Evolutionary conservation across 1,140 invertebrate genomes (phyloP).

Genomic region (Alviniconcha marisindica): DNA sequence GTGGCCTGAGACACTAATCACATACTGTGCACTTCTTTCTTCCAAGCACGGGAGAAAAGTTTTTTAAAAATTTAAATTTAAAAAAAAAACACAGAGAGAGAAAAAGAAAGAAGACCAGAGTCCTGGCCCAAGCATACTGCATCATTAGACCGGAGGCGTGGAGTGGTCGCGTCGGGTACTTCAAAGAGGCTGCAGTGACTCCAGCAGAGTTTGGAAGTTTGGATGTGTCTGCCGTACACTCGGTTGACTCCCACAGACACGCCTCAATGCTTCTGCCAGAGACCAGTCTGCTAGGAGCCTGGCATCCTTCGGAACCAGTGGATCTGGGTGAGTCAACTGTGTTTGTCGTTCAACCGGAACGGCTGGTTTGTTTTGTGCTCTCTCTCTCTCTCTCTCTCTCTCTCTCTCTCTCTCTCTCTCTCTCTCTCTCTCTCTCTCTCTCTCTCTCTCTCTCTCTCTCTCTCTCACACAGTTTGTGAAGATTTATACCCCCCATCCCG

Average conservation of each 20-base stretch:
- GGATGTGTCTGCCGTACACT: neutral
- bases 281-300: conserved; percentile 30
- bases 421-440: too few relatives aligned
- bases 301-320: conserved; percentile 27
- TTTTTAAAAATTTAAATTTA: neutral
- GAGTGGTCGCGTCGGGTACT: neutral
- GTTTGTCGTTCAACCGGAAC: too few relatives aligned
- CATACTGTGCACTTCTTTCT: too few relatives aligned
- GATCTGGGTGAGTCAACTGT: conserved; percentile 31
- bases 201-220: neutral
- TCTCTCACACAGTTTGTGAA: too few relatives aligned
- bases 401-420: too few relatives aligned
- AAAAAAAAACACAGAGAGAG: neutral
- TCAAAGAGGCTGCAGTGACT: neutral
- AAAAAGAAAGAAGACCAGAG: neutral
- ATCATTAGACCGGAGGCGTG: neutral
- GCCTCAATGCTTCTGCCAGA: conserved; percentile 32
- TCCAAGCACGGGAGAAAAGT: neutral
- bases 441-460: too few relatives aligned
- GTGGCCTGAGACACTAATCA: too few relatives aligned
- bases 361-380: too few relatives aligned
- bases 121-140: neutral
- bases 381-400: too few relatives aligned
- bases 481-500: too few relatives aligned
- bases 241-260: neutral